Evolutionary conservation across 2,888 invertebrate genomes (phyloP).

Genomic region (Anoplius nigerrimus): DNA sequence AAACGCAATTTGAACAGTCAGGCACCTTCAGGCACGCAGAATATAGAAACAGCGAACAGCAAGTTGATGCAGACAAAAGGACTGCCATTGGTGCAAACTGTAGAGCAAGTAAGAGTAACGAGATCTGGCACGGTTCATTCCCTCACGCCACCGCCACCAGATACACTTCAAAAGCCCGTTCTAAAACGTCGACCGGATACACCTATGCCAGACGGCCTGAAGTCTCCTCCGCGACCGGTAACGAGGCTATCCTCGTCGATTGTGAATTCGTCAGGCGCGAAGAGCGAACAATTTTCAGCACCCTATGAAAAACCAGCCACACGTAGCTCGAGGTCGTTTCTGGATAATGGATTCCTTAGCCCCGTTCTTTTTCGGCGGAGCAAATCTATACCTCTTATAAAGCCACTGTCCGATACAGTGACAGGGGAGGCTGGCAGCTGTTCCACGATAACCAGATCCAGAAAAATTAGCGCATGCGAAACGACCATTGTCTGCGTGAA

Average conservation of each 20-base stretch:
- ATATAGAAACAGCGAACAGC: not conserved
- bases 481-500: constrained; percentile 3
- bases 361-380: constrained; percentile 46
- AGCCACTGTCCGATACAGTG: constrained; percentile 24
- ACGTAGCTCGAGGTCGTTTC: constrained; percentile 47
- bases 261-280: constrained; percentile 20
- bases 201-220: constrained; percentile 54
- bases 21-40: not conserved
- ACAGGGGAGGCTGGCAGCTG: constrained; percentile 22
- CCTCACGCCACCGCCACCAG: constrained; percentile 25
- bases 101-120: constrained; percentile 44
- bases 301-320: constrained; percentile 50
- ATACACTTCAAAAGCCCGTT: constrained; percentile 6
- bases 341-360: constrained; percentile 61
- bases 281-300: constrained; percentile 5
- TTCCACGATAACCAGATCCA: constrained; percentile 5
- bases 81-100: constrained; percentile 3
- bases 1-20: not conserved
- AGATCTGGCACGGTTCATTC: constrained; percentile 44
- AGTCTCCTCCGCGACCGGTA: constrained; percentile 40
- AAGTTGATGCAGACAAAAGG: constrained; percentile 29
- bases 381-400: constrained; percentile 47
- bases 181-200: constrained; percentile 62
- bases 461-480: constrained; percentile 19
- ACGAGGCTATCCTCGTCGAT: constrained; percentile 43